phyloP scores from a whole-genome alignment of 2,797 vertebrate genomes.

The Otolemur crassicaudatus region DNA sequence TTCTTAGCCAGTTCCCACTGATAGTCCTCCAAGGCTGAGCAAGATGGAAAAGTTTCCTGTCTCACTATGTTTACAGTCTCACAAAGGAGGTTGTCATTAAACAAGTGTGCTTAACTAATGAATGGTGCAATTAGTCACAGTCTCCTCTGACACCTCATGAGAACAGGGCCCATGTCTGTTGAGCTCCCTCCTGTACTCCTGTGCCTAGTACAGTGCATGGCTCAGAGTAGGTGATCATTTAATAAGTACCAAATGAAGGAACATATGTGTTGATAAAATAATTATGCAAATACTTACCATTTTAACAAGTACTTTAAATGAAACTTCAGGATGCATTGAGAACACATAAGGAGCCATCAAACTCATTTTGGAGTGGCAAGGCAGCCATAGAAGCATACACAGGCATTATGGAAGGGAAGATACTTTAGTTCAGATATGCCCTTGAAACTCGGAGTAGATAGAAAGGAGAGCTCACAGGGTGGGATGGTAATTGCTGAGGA shows the following conservation, averaged over 20 bases:
- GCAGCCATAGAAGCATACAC: not conserved
- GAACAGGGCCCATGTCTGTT: not conserved
- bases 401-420: not conserved
- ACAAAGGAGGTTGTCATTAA: not conserved
- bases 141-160: conserved; percentile 25
- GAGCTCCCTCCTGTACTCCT: not conserved
- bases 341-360: not conserved
- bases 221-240: not conserved
- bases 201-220: not conserved
- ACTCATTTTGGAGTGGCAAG: not conserved
- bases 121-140: not conserved
- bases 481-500: not conserved
- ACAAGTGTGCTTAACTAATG: not conserved
- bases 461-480: not conserved
- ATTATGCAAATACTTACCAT: not conserved
- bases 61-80: not conserved
- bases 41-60: not conserved
- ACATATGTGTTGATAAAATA: not conserved
- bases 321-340: not conserved
- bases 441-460: not conserved
- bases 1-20: not conserved
- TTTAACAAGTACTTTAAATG: conserved; percentile 3
- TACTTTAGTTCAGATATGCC: not conserved
- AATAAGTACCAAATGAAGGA: not conserved
- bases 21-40: not conserved